phyloP scores from a whole-genome alignment of 2,113 vertebrate genomes.

The Probosciger aterrimus region DNA sequence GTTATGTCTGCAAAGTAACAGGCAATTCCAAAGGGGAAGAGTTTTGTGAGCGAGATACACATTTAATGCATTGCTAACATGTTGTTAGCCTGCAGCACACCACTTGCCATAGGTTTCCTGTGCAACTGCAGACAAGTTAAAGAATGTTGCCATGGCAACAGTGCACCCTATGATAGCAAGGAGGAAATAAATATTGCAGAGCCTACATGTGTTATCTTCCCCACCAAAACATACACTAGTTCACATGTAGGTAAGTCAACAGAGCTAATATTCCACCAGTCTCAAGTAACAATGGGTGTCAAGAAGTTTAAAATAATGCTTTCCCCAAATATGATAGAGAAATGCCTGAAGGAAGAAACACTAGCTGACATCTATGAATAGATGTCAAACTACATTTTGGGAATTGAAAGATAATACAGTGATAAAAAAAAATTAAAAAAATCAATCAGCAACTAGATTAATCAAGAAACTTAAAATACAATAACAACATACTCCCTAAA shows the following conservation, averaged over 20 bases:
- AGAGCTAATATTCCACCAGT: background rate
- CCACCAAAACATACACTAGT: constrained; percentile 27
- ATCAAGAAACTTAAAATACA: constrained; percentile 46
- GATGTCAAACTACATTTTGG: background rate
- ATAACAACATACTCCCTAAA: constrained; percentile 10
- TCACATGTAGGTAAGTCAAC: constrained; percentile 54
- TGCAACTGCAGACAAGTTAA: constrained; percentile 62
- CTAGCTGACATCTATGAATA: background rate
- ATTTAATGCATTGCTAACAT: background rate
- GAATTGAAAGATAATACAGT: background rate
- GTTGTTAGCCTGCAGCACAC: constrained; percentile 47
- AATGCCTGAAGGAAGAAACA: background rate
- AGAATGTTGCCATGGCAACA: constrained; percentile 71
- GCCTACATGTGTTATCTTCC: constrained; percentile 34
- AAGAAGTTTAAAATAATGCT: constrained; percentile 48
- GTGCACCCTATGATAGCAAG: constrained; percentile 61
- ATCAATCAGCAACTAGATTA: background rate
- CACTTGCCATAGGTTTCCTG: constrained; percentile 68
- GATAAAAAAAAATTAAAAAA: background rate
- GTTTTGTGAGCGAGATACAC: background rate
- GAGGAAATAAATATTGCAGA: constrained; percentile 56
- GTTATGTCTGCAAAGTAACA: background rate
- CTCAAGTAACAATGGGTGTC: constrained; percentile 2
- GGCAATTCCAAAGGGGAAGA: constrained; percentile 8
- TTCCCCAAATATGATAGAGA: background rate